These are phyloP conservation scores for Turritopsis rubra DNA, from an alignment of 30 jellyfish, hydroid and myxozoan genomes.

Conservation along the genomic window DNA sequence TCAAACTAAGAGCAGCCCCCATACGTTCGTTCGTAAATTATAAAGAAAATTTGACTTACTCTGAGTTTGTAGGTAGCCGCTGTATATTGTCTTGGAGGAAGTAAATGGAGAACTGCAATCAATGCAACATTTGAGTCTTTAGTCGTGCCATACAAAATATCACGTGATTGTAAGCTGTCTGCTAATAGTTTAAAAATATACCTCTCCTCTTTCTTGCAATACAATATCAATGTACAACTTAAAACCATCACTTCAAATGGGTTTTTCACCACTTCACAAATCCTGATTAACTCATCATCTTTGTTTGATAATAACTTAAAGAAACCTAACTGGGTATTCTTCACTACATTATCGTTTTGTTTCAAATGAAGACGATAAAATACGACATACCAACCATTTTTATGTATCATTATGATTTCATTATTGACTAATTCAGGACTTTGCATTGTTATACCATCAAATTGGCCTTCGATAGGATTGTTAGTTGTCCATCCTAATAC, in stretches of 20 bases:
- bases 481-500: background rate
- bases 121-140: background rate
- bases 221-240: background rate
- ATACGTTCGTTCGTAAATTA: background rate
- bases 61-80: background rate
- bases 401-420: slow-evolving; percentile 7
- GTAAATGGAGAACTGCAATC: background rate
- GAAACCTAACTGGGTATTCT: background rate
- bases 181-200: background rate
- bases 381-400: background rate
- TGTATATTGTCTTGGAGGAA: background rate
- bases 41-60: background rate
- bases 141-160: background rate
- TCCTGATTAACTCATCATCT: background rate
- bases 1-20: too few species aligned
- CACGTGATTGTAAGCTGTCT: background rate
- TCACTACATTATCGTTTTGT: background rate
- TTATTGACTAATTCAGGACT: slow-evolving; percentile 8
- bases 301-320: background rate
- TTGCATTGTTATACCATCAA: slow-evolving; percentile 1
- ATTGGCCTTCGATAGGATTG: background rate
- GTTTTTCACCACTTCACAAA: background rate
- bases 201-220: background rate
- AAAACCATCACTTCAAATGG: background rate
- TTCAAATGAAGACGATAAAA: background rate